phyloP scores from a whole-genome alignment of 2,888 invertebrate species.

The Troides aeacus region DNA sequence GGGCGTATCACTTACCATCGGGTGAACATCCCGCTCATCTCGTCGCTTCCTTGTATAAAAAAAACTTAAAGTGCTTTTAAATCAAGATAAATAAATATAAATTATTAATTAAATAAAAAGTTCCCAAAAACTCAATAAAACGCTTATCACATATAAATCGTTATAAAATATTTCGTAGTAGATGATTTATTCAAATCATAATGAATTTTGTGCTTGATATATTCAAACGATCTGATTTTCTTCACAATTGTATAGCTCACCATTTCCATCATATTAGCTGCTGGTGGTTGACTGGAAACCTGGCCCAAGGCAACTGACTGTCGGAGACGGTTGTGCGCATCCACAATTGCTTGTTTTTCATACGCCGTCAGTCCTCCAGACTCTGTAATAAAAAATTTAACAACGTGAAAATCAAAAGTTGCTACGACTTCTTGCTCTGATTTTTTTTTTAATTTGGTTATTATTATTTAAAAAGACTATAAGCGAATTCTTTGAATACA shows the following conservation, averaged over 20 bases:
- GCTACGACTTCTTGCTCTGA: not conserved
- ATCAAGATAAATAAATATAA: not conserved
- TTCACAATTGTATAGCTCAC: conserved; percentile 63
- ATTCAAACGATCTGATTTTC: not conserved
- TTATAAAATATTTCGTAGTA: conserved; percentile 9
- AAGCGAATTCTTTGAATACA: not conserved
- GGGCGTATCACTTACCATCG: too few relatives aligned
- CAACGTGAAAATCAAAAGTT: not conserved
- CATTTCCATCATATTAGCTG: conserved; percentile 93
- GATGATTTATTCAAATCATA: not conserved
- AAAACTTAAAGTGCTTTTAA: not conserved
- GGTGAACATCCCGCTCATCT: too few relatives aligned
- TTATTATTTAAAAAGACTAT: not conserved
- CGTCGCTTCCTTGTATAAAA: too few relatives aligned
- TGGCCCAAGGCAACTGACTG: conserved; percentile 89
- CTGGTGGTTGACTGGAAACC: conserved; percentile 86
- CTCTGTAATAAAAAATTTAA: conserved; percentile 64
- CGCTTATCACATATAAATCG: not conserved
- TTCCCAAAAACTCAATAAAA: not conserved
- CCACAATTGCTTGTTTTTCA: conserved; percentile 88
- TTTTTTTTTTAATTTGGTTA: not conserved
- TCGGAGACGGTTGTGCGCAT: conserved; percentile 89
- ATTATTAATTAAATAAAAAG: not conserved
- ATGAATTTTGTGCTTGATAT: not conserved
- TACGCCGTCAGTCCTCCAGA: conserved; percentile 84